Percentiles rank a stretch among this genome's conserved stretches.
Evolutionary conservation across 2,797 vertebrate genomes (phyloP).

Genomic region (Sus cebifrons): DNA sequence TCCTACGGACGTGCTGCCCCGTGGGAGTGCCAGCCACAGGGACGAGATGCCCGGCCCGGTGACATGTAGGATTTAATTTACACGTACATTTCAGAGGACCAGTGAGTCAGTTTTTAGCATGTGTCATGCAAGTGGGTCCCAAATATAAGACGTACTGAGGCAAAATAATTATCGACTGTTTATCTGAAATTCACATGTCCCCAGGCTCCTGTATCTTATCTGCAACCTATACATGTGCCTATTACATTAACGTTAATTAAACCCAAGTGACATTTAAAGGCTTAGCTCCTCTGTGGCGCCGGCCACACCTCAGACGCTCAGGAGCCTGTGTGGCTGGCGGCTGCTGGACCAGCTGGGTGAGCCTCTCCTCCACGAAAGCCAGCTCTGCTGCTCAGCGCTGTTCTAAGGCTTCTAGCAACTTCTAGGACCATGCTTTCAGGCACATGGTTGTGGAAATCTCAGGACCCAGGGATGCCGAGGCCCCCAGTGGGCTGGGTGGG

Average conservation of each 20-base stretch:
- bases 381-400: rapidly evolving
- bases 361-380: rapidly evolving
- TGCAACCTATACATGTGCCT: rapidly evolving
- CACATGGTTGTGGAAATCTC: rapidly evolving
- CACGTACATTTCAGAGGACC: rapidly evolving
- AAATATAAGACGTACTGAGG: rapidly evolving
- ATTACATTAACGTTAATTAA: rapidly evolving
- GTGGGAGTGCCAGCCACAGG: rapidly evolving
- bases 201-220: background rate
- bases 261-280: rapidly evolving
- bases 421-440: rapidly evolving
- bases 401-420: rapidly evolving
- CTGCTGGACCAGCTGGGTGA: rapidly evolving
- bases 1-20: rapidly evolving
- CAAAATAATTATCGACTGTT: rapidly evolving
- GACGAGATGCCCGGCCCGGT: rapidly evolving
- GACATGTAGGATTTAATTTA: rapidly evolving
- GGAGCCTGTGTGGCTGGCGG: rapidly evolving
- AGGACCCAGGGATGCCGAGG: rapidly evolving
- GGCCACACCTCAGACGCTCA: rapidly evolving
- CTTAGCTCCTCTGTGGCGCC: rapidly evolving
- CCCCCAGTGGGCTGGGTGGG: background rate
- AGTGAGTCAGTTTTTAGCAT: rapidly evolving
- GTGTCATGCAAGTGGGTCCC: rapidly evolving
- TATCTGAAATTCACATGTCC: background rate